Evolutionary conservation across 2,797 vertebrate species (phyloP).

Genomic region (Lophius americanus): DNA sequence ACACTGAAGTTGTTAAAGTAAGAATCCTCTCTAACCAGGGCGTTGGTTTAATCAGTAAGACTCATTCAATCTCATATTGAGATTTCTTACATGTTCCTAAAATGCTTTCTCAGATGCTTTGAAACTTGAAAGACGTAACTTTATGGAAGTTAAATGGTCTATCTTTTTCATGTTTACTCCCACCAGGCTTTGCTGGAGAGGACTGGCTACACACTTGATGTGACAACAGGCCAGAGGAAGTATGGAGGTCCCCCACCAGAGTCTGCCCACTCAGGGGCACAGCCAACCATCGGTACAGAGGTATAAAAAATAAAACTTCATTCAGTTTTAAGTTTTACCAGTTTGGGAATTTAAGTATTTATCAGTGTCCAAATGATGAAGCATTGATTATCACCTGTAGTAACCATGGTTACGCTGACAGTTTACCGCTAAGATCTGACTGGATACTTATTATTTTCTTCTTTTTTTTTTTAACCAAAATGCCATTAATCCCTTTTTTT

Average conservation of each 20-base stretch:
- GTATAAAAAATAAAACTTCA: conserved; percentile 65
- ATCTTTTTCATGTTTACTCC: not conserved
- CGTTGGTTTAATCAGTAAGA: not conserved
- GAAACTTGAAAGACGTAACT: not conserved
- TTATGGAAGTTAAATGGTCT: not conserved
- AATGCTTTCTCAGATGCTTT: not conserved
- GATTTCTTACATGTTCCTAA: not conserved
- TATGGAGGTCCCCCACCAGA: conserved; percentile 98
- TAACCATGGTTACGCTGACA: conserved; percentile 70
- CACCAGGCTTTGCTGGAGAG: conserved; percentile 91
- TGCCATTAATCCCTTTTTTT: not conserved
- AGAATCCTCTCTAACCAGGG: too few species aligned
- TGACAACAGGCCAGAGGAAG: conserved; percentile 98
- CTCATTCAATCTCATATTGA: not conserved
- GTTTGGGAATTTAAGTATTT: not conserved
- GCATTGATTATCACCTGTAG: conserved; percentile 45
- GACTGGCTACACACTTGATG: conserved; percentile 97
- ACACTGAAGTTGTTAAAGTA: not conserved
- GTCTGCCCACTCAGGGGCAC: conserved; percentile 91
- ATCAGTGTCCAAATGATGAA: conserved; percentile 67
- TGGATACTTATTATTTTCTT: conserved; percentile 48
- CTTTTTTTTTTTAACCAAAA: conserved; percentile 10
- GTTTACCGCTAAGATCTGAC: conserved; percentile 75
- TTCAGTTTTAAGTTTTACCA: not conserved
- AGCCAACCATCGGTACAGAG: conserved; percentile 98